Evolutionary conservation across 2,888 invertebrate species (phyloP).

Genomic region (Heliconius hortense): DNA sequence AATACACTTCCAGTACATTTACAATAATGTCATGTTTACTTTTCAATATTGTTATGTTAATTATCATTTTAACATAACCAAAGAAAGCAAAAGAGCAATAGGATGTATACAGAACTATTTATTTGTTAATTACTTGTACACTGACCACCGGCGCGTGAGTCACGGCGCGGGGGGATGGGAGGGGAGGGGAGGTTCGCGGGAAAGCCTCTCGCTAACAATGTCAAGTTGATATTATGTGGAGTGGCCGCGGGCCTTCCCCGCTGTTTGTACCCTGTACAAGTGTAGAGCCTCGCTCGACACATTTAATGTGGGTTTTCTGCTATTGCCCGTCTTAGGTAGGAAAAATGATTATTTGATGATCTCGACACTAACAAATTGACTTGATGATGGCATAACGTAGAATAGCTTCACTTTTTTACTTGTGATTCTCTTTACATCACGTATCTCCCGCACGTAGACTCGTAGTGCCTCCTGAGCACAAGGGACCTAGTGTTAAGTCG

Average conservation of each 20-base stretch:
- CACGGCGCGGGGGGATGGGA: neutral
- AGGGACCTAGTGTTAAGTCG: no score
- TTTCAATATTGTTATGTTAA: neutral
- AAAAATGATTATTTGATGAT: neutral
- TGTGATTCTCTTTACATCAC: no score
- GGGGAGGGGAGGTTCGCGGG: conserved; percentile 2
- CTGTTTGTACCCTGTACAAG: neutral
- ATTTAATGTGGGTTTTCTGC: neutral
- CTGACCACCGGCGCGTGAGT: neutral
- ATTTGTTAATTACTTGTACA: neutral
- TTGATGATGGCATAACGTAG: no score
- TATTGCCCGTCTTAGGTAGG: neutral
- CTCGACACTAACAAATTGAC: neutral
- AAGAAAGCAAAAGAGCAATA: neutral
- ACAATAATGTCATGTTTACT: no score
- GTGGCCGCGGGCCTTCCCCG: conserved; percentile 27
- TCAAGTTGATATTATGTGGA: conserved; percentile 11
- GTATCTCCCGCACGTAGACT: no score
- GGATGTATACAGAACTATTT: neutral
- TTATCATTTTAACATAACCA: neutral
- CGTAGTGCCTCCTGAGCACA: no score
- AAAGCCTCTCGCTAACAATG: conserved; percentile 26
- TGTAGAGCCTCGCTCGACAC: neutral
- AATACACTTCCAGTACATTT: no score
- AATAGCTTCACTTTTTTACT: no score